A percentile compares a stretch with the other conserved stretches of the same genome.
These are phyloP conservation scores for Montipora capricornis DNA, from an alignment of 64 coral and sea anemone genomes.

Conservation along the genomic window DNA sequence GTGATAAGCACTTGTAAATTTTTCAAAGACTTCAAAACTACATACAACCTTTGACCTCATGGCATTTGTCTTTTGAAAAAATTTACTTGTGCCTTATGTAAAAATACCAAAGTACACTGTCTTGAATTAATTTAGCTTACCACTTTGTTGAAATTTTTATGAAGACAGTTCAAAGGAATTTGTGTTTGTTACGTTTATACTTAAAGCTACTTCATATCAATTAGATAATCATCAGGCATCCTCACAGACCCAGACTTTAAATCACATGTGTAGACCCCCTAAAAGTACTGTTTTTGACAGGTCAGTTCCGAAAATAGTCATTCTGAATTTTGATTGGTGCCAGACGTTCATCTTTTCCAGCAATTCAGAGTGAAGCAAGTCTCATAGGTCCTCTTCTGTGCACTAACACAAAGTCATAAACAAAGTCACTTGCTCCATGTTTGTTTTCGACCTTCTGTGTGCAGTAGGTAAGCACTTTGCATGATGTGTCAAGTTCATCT, in stretches of 20 bases:
- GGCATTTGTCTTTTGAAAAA: constrained; percentile 15
- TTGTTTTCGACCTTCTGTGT: not conserved
- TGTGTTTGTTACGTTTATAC: not conserved
- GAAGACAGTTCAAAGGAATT: constrained; percentile 10
- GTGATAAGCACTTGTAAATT: constrained; percentile 10
- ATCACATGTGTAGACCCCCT: not conserved
- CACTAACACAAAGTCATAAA: not conserved
- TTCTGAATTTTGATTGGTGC: not conserved
- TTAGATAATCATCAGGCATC: constrained; percentile 6
- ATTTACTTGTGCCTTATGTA: not conserved
- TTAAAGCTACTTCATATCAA: constrained; percentile 28
- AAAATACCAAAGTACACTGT: constrained; percentile 20
- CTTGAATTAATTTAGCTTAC: constrained; percentile 19
- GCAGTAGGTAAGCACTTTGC: not conserved
- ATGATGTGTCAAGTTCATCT: constrained; percentile 24
- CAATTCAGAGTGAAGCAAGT: constrained; percentile 12
- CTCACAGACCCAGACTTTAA: not conserved
- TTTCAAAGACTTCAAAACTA: not conserved
- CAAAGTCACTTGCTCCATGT: constrained; percentile 14
- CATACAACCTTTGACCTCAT: not conserved
- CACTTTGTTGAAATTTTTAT: constrained; percentile 25
- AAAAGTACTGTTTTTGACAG: not conserved
- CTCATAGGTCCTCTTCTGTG: constrained; percentile 11
- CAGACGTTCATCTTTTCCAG: not conserved
- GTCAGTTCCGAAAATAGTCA: not conserved